These are phyloP conservation scores for Gorsachius goisagi DNA, from an alignment of 2,113 vertebrate genomes.

Conservation along the genomic window DNA sequence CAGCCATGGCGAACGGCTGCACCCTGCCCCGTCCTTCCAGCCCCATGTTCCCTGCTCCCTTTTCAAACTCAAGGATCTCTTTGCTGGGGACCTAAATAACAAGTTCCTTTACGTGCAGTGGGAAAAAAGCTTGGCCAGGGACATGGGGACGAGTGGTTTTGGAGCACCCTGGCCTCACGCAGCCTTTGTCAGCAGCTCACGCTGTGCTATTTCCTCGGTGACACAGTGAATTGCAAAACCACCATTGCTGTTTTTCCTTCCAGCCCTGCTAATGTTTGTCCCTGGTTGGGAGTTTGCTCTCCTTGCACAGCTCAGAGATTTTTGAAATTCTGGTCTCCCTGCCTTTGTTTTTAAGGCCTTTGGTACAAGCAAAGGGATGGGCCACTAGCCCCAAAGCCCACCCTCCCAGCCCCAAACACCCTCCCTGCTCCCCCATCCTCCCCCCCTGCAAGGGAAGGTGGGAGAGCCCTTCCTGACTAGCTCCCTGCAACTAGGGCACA, in stretches of 20 bases:
- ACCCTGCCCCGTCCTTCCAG: background rate
- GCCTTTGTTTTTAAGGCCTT: background rate
- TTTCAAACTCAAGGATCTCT: background rate
- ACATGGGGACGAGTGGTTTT: background rate
- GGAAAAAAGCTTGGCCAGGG: background rate
- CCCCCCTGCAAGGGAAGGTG: background rate
- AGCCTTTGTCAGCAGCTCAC: background rate
- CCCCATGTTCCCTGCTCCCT: background rate
- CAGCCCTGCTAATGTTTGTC: background rate
- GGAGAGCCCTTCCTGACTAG: background rate
- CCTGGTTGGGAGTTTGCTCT: background rate
- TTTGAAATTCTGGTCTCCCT: background rate
- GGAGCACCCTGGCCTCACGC: background rate
- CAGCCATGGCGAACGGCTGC: background rate
- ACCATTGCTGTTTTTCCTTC: background rate
- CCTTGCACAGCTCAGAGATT: background rate
- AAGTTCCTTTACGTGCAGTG: background rate
- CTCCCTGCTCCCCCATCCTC: background rate
- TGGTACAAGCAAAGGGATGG: background rate
- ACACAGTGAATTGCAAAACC: background rate
- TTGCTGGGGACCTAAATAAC: background rate
- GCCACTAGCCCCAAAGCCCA: background rate
- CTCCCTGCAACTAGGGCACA: background rate
- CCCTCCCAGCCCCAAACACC: too few relatives aligned
- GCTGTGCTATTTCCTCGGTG: background rate